Base-by-base conservation (phyloP, 2,797 vertebrate species). In the Manis crassicaudata region DNA sequence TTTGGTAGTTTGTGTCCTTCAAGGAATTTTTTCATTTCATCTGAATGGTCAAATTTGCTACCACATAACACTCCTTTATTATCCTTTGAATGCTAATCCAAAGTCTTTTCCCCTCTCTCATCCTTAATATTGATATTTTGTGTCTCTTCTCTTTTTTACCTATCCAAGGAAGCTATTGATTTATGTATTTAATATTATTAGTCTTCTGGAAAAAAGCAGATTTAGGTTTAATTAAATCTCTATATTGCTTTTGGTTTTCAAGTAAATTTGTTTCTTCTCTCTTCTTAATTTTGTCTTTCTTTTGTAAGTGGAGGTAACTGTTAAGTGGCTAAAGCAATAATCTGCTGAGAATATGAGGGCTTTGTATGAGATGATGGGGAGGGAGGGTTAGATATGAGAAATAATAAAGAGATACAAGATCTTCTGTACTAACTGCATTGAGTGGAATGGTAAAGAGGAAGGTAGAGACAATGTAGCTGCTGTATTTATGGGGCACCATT, bases 171-270 rank as follows among this genome's bases (percentile, higher is more conserved):
- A 10, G 3, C 14, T 83, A 77, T 6, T 35, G 1, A 83, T 50
- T 72, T 72, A 43, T 63, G 11, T 56, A 63, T 88, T 63, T 9
- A 46, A 10, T 46, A 46, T 70, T 72, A 50, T 83, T 72, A 58
- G 11, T 65, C 46, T 65, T 84, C 60, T 80, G 17, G 14, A n/a
- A 70, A 35, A 77, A 79, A 88, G 3, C 27, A 37, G 7, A 21
- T 88, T 88, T 85, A 70, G 21, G 20, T 84, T 70, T 95, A 27
- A 50, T 70, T 95, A 77, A 77, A 56, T 68, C 37, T 88, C 7
- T 56, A 6, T 70, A 18, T 94, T 77, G 9, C 50, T 88, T 86
- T 94, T 75, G 7, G 2, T 76, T 63, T 92, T 58, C 56, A 86
- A 60, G 54, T 86, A n/a, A 75, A 56, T 60, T 43, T 9, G 18